These are phyloP conservation scores for Sclerurus mexicanus DNA, from an alignment of 2,113 vertebrate species.

Conservation along the genomic window DNA sequence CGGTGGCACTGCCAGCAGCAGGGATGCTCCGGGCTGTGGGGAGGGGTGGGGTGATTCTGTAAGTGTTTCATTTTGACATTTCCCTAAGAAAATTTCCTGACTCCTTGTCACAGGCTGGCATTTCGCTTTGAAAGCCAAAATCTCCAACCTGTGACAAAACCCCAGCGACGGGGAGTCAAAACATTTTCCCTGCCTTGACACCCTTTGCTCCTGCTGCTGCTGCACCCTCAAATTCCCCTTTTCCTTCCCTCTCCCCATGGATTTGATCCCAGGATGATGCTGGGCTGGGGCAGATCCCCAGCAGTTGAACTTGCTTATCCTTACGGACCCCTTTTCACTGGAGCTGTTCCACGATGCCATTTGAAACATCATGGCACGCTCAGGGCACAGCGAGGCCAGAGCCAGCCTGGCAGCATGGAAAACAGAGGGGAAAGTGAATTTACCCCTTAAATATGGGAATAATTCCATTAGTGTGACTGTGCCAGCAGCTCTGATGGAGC, in stretches of 20 bases:
- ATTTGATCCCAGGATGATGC: fast-evolving
- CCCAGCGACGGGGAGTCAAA: background rate
- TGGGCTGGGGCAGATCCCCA: background rate
- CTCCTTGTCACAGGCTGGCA: background rate
- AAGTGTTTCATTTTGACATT: background rate
- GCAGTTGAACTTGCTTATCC: fast-evolving
- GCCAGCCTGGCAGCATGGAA: background rate
- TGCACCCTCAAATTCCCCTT: fast-evolving
- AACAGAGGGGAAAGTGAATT: background rate
- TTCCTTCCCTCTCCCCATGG: fast-evolving
- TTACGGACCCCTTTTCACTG: fast-evolving
- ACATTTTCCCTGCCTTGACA: fast-evolving
- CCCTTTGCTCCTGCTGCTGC: background rate
- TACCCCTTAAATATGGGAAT: background rate
- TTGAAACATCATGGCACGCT: background rate
- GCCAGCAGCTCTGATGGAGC: background rate
- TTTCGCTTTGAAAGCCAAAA: background rate
- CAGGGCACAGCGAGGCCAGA: background rate
- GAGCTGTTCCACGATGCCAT: fast-evolving
- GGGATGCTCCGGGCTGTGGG: background rate
- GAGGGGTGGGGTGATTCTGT: background rate
- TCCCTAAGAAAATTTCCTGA: background rate
- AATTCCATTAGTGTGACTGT: background rate
- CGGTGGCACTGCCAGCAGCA: background rate
- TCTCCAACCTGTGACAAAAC: background rate